These are phyloP conservation scores for Pteronura brasiliensis DNA, from an alignment of 2,113 vertebrate species.

Conservation along the genomic window DNA sequence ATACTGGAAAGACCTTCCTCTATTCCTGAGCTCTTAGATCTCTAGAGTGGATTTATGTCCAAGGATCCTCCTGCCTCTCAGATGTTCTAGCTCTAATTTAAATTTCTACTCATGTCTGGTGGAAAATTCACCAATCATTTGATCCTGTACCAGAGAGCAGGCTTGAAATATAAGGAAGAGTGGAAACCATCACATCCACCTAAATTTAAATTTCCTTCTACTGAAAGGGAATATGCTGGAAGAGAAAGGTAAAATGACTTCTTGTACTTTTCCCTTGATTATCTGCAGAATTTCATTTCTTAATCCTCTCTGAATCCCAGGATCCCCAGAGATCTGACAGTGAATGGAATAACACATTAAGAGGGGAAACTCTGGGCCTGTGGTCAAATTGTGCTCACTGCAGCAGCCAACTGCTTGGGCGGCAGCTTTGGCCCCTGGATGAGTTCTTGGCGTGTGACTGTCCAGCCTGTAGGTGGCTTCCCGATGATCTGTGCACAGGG, in stretches of 20 bases:
- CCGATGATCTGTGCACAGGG: not conserved
- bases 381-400: not conserved
- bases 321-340: not conserved
- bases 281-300: not conserved
- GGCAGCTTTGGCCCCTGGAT: not conserved
- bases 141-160: not conserved
- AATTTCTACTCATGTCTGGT: slow-evolving; percentile 9
- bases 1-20: not conserved
- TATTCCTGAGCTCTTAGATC: not conserved
- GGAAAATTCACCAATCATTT: not conserved
- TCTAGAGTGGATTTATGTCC: not conserved
- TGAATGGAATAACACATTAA: not conserved
- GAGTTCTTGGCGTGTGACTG: not conserved
- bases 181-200: not conserved
- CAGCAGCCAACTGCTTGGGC: not conserved
- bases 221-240: not conserved
- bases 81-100: not conserved
- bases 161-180: not conserved
- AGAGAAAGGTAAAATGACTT: not conserved
- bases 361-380: not conserved
- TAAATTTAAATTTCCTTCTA: not conserved
- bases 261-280: not conserved
- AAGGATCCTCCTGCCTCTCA: not conserved
- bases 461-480: not conserved
- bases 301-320: not conserved